phyloP scores from a whole-genome alignment of 1,140 invertebrate species.

The Nautilus pompilius region DNA sequence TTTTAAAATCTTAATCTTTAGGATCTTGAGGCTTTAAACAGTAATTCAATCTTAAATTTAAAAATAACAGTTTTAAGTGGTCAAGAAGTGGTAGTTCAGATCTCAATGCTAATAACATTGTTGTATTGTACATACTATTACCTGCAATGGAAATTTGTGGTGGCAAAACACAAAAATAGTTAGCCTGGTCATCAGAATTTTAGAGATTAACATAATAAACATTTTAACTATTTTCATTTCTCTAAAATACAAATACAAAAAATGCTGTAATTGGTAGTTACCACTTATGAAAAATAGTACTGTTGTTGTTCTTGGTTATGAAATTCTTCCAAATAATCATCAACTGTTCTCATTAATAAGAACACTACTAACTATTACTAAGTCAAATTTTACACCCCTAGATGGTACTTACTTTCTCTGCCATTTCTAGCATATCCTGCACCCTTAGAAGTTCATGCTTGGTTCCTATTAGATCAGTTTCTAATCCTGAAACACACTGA shows the following conservation, averaged over 20 bases:
- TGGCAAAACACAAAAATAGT: no score
- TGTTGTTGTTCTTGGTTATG: neutral
- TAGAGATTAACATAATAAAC: no score
- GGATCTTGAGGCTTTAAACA: neutral
- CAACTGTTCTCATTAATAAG: neutral
- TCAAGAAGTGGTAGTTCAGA: no score
- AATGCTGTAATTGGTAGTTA: neutral
- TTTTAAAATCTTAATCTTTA: neutral
- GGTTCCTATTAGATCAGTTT: slow-evolving; percentile 45
- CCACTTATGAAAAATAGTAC: neutral
- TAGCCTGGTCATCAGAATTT: no score
- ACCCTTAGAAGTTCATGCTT: slow-evolving; percentile 54
- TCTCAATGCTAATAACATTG: no score
- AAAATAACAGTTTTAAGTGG: no score
- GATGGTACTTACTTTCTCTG: slow-evolving; percentile 49
- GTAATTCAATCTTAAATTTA: neutral
- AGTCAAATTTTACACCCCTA: neutral
- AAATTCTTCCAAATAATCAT: neutral
- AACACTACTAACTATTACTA: neutral
- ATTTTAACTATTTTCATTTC: no score
- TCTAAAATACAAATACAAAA: no score
- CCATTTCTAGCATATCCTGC: slow-evolving; percentile 57
- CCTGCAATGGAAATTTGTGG: no score
- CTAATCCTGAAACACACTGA: no score
- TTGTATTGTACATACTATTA: no score